Evolutionary conservation across 1,140 invertebrate genomes (phyloP).

Genomic region (Oncopeltus fasciatus): DNA sequence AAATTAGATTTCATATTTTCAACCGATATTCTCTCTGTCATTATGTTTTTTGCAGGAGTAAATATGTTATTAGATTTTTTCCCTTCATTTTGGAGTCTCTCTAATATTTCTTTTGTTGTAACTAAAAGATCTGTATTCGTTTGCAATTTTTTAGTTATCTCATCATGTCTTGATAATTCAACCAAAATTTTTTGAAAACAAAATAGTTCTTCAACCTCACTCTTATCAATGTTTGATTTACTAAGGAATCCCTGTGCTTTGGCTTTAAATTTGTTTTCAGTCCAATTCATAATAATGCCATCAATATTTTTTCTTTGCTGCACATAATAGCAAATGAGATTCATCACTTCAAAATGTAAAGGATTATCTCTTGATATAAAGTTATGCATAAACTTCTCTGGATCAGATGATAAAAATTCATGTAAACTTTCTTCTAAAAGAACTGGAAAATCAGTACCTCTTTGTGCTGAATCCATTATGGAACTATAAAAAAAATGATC

Average conservation of each 20-base stretch:
- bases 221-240: not conserved
- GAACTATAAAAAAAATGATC: not conserved
- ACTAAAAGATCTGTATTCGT: not conserved
- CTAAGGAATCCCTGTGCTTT: not conserved
- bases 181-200: not conserved
- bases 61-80: not conserved
- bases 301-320: not conserved
- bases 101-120: not conserved
- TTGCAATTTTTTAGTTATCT: not conserved
- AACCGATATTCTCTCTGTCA: not conserved
- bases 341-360: not conserved
- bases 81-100: not conserved
- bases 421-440: not conserved
- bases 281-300: not conserved
- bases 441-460: not conserved
- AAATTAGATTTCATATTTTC: slow-evolving; percentile 8
- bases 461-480: not conserved
- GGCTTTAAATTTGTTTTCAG: not conserved
- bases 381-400: not conserved
- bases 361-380: not conserved
- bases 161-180: not conserved
- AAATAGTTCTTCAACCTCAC: not conserved
- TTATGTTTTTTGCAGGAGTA: not conserved
- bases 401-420: not conserved
- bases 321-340: not conserved